A percentile compares a stretch with the other conserved stretches of the same genome.
phyloP scores from a whole-genome alignment of 1,140 invertebrate species.

The Spodoptera frugiperda region DNA sequence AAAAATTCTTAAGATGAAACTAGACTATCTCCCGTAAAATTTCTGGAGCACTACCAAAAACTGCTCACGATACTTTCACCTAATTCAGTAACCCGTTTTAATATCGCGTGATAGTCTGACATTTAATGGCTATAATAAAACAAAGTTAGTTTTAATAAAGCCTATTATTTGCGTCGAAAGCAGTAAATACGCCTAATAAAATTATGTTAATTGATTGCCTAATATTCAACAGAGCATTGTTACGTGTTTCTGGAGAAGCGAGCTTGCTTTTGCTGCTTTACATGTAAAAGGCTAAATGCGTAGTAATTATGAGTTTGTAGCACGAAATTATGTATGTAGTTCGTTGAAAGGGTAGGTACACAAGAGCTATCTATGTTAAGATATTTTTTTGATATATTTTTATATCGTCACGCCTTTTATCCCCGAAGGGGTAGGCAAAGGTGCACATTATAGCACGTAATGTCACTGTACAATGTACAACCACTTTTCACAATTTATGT shows the following conservation, averaged over 20 bases:
- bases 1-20: too few relatives aligned
- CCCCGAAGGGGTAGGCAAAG: too few relatives aligned
- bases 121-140: constrained; percentile 48
- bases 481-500: too few relatives aligned
- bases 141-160: constrained; percentile 50
- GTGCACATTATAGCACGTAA: too few relatives aligned
- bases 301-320: background rate
- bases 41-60: constrained; percentile 31
- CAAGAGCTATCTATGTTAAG: background rate
- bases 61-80: constrained; percentile 44
- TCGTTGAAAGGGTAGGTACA: too few relatives aligned
- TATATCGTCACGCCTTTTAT: too few relatives aligned
- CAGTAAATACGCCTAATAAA: constrained; percentile 43
- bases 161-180: constrained; percentile 44
- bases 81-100: constrained; percentile 48
- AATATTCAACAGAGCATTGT: constrained; percentile 31
- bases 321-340: too few relatives aligned
- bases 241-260: constrained; percentile 24
- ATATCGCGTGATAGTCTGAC: constrained; percentile 48
- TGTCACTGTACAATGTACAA: too few relatives aligned
- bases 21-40: background rate
- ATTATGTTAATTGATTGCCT: constrained; percentile 42
- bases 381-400: too few relatives aligned
- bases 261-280: background rate
- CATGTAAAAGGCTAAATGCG: background rate